Evolutionary conservation across 2,113 vertebrate species (phyloP).

Genomic region (Triplophysa siluroides): DNA sequence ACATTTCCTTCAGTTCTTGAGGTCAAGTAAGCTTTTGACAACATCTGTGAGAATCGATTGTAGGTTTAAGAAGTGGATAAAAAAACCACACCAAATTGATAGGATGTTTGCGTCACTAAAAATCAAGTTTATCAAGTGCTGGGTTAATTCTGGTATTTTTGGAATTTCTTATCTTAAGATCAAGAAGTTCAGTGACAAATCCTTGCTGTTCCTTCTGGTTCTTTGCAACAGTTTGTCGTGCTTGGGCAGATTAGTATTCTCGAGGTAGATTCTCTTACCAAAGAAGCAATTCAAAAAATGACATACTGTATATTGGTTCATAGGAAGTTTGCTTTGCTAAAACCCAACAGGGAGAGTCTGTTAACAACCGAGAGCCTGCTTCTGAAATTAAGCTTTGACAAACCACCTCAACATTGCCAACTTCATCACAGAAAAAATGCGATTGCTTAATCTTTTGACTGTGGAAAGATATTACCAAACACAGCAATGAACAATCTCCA

Average conservation of each 20-base stretch:
- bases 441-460: constrained; percentile 13
- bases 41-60: not conserved
- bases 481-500: constrained; percentile 31
- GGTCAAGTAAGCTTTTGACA: not conserved
- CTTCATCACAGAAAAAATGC: not conserved
- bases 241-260: not conserved
- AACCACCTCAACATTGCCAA: not conserved
- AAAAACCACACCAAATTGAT: constrained; percentile 3
- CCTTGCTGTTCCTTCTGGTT: not conserved
- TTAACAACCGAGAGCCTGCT: not conserved
- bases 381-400: not conserved
- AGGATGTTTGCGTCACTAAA: not conserved
- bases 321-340: not conserved
- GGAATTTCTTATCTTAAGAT: not conserved
- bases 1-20: too few species aligned
- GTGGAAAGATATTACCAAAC: constrained; percentile 6
- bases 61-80: constrained; percentile 3
- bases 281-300: not conserved
- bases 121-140: not conserved
- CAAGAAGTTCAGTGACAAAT: not conserved
- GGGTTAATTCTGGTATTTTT: not conserved
- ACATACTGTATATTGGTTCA: not conserved
- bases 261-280: not conserved
- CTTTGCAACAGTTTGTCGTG: not conserved
- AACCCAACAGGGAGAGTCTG: not conserved